Base-by-base conservation (phyloP, 2,797 vertebrate species). In the Sebastes kiyomatsui region DNA sequence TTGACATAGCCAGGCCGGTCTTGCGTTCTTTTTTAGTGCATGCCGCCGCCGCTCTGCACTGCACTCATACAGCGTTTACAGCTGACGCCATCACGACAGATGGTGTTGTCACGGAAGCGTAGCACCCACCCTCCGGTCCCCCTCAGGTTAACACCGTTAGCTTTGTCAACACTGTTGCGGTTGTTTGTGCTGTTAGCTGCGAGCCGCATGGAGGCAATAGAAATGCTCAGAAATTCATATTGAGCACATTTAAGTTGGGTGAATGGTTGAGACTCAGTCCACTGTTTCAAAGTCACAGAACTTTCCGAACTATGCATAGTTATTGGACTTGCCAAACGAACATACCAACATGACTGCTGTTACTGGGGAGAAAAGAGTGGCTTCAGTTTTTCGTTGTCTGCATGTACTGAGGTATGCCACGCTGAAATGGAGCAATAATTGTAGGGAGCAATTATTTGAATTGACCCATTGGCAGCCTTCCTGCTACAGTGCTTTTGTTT, bases 351-450 rank as follows among this genome's bases (percentile, higher is more conserved):
- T 54, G 30, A 14, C 35, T 27, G 58, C 72, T 60, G 32, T 23
- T 61, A 60, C 25, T 22, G 5, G 2, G 12, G 20, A 67, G 58
- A 79, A 61, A 67, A 67, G n/a, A 18, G 42, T 70, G 30, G 25
- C 80, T 52, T 27, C n/a, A 38, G 22, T 69, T 74, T 80, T 55
- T 54, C 35, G 61, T 64, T 74, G 18, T 68, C 22, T 65, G 70
- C n/a, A 74, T 58, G 61, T 60, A 80, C 76, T 62, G 23, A 54
- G 46, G 23, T 30, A 59, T 72, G 80, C 68, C 11, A 5, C 27
- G 62, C 69, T 83, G 70, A 81, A 80, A 85, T 55, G 52, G 73
- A 83, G 60, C 64, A 72, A 33, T 88, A 74, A 90, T 82, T 81
- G 65, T 72, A 58, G 54, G 56, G 52, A 30, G 23, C 65, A 71